These are phyloP conservation scores for Heliconius melpomene DNA, from an alignment of 1,140 invertebrate genomes.

Conservation along the genomic window DNA sequence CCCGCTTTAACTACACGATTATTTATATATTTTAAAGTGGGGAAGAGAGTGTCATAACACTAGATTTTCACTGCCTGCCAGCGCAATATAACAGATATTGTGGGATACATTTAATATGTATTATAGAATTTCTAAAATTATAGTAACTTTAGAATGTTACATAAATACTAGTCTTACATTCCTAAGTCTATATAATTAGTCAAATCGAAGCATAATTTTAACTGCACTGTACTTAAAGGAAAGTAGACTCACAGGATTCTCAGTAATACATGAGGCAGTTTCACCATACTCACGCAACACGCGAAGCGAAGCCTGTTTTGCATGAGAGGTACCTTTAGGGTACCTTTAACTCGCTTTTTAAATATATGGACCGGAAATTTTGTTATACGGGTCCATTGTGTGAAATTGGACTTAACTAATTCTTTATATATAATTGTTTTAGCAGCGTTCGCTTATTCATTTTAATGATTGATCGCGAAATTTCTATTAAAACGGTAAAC, in stretches of 20 bases:
- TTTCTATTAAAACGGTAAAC: background rate
- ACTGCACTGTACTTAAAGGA: slow-evolving; percentile 28
- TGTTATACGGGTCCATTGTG: slow-evolving; percentile 12
- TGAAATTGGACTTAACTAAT: background rate
- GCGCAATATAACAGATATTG: too few species aligned
- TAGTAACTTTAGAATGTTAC: background rate
- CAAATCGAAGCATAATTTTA: slow-evolving; percentile 28
- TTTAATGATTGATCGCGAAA: background rate
- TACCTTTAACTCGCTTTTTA: slow-evolving; percentile 26
- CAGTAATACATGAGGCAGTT: slow-evolving; percentile 33
- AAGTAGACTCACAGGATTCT: slow-evolving; percentile 36
- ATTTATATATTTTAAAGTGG: background rate
- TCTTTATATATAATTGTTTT: background rate
- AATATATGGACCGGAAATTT: slow-evolving; percentile 25
- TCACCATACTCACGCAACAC: slow-evolving; percentile 37
- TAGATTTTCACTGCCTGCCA: too few species aligned
- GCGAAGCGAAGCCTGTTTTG: slow-evolving; percentile 39
- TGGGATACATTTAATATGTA: too few species aligned
- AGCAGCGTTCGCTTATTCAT: background rate
- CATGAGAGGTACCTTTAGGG: background rate
- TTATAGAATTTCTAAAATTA: background rate
- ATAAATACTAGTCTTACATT: background rate
- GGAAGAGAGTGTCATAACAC: too few species aligned
- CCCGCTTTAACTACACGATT: background rate
- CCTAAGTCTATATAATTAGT: slow-evolving; percentile 30